Evolutionary conservation across 2,888 invertebrate species (phyloP), one percentile per base, ranked within the genome.

Genomic region (Timandra comae): DNA sequence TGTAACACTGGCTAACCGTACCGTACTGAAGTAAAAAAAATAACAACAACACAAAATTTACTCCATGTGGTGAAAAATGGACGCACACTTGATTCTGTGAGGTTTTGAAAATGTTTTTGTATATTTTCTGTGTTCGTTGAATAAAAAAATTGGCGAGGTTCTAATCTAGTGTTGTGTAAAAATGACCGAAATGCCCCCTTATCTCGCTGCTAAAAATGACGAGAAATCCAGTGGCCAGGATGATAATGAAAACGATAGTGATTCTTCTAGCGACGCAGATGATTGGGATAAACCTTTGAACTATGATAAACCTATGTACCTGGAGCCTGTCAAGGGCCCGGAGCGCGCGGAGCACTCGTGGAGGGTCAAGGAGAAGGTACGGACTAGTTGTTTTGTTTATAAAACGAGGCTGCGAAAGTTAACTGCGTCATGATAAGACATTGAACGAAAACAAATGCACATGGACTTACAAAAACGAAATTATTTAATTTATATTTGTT

Each of bases 331-430:
- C 43, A 78, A 79, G 49, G 84, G 81, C 5, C 66, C 70, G 20
- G 81, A 85, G 27, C 94, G 96, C 60, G 88, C 88, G 35, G 93
- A 94, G 56, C 94, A 95, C 59, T 90, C 93, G 44, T 98, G 97
- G 97, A 88, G 97, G 54, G 95, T 97, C 87, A 95, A 96, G 71
- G 96, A 96, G 70, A 90, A 96, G 88, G 94, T 94, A 72, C n/a
- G n/a, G n/a, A 65, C 77, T 21, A 8, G n/a, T 24, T 27, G 10
- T 28, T 27, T 36, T 38, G 35, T 27, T 22, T 35, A 39, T 32
- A 27, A n/a, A 24, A 45, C 52, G 55, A 53, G 28, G 41, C 36
- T 24, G 35, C 20, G 27, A 39, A 32, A 39, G 46, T 36, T 44
- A 58, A 70, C 49, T 73, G 63, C 71, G 68, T 71, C 69, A 56